These are phyloP conservation scores for Xiphorhynchus elegans DNA, from an alignment of 2,113 vertebrate species.

Conservation along the genomic window DNA sequence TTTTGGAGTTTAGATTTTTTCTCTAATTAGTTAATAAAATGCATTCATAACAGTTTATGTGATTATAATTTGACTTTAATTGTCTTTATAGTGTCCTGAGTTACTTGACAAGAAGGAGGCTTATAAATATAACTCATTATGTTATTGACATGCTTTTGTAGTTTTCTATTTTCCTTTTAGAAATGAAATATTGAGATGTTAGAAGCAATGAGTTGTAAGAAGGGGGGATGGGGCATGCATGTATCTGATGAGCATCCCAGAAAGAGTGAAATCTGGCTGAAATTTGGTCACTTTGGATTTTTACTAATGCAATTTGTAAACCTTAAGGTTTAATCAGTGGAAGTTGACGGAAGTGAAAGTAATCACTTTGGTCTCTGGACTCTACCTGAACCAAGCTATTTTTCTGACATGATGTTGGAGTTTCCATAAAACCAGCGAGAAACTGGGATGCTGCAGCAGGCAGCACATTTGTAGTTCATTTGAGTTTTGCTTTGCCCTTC, in stretches of 20 bases:
- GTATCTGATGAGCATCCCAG: background rate
- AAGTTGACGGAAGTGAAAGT: background rate
- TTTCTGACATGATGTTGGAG: background rate
- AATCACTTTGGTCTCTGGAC: background rate
- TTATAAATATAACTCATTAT: background rate
- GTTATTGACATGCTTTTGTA: background rate
- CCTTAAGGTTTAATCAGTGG: background rate
- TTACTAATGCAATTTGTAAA: background rate
- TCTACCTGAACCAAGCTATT: background rate
- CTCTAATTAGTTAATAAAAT: slow-evolving; percentile 20
- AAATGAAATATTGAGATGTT: background rate
- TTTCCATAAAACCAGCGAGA: background rate
- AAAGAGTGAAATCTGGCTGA: background rate
- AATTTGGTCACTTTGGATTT: background rate
- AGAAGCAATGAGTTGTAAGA: background rate
- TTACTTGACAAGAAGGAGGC: background rate
- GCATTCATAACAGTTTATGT: slow-evolving; percentile 17
- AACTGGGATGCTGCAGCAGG: background rate
- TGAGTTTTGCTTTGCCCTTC: background rate
- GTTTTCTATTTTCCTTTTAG: background rate
- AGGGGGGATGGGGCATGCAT: rapidly evolving
- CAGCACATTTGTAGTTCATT: background rate
- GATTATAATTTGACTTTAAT: slow-evolving; percentile 36
- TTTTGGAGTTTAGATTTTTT: background rate
- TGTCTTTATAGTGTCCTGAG: background rate